phyloP scores from a whole-genome alignment of 2,888 invertebrate species.

The Aporophyla nigra region DNA sequence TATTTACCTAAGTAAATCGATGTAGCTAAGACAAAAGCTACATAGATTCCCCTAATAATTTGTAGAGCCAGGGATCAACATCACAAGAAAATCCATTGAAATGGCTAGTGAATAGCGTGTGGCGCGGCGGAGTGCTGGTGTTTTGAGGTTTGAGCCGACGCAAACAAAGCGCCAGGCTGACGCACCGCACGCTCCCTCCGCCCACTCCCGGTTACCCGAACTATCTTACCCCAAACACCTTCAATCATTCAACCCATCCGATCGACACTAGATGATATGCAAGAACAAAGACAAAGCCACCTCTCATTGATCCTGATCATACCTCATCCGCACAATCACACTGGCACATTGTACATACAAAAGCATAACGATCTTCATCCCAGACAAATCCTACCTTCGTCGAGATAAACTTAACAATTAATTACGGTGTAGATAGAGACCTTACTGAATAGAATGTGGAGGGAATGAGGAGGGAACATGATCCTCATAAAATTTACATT shows the following conservation, averaged over 20 bases:
- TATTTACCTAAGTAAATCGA: neutral
- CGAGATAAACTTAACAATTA: constrained; percentile 60
- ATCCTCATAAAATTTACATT: constrained; percentile 86
- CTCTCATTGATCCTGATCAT: constrained; percentile 41
- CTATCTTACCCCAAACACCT: constrained; percentile 50
- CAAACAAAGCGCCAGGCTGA: constrained; percentile 55
- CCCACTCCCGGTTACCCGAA: constrained; percentile 27
- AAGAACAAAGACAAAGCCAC: constrained; percentile 50
- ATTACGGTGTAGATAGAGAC: constrained; percentile 63
- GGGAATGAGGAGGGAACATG: constrained; percentile 69
- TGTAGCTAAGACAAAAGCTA: constrained; percentile 4
- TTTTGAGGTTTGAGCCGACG: constrained; percentile 49
- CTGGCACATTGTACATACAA: constrained; percentile 20
- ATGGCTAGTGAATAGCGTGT: constrained; percentile 32
- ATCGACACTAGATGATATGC: constrained; percentile 43
- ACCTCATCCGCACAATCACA: constrained; percentile 22
- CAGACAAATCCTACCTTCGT: constrained; percentile 34
- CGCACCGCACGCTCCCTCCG: constrained; percentile 36
- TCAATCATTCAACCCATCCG: constrained; percentile 56
- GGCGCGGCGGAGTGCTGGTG: constrained; percentile 27
- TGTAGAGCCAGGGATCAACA: constrained; percentile 23
- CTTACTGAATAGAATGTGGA: constrained; percentile 65
- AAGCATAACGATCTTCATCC: constrained; percentile 38
- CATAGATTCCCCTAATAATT: constrained; percentile 28
- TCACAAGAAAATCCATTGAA: constrained; percentile 39